Evolutionary conservation across 2,113 vertebrate genomes (phyloP).

Genomic region (Semnopithecus entellus): DNA sequence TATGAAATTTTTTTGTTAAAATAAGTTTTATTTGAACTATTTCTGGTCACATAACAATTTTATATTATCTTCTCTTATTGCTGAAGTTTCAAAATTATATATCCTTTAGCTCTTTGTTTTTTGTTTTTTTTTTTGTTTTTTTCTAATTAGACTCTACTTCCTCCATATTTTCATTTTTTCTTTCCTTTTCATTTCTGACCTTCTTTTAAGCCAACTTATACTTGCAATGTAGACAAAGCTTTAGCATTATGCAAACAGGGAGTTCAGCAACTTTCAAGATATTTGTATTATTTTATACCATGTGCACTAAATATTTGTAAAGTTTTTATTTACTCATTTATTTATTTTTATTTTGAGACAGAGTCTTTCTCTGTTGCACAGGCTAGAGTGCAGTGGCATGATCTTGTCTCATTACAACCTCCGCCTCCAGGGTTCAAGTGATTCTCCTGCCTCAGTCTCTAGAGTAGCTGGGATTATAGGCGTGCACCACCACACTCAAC

Average conservation of each 20-base stretch:
- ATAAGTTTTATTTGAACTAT: not conserved
- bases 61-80: not conserved
- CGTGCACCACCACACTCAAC: no score
- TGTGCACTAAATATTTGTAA: not conserved
- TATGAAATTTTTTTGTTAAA: not conserved
- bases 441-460: no score
- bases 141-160: not conserved
- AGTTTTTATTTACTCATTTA: no score
- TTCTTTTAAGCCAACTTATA: not conserved
- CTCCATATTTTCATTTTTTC: not conserved
- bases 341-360: no score
- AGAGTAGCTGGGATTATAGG: no score
- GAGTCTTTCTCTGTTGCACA: no score
- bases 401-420: no score
- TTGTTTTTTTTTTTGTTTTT: not conserved
- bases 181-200: not conserved
- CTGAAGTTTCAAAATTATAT: not conserved
- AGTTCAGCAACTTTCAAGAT: not conserved
- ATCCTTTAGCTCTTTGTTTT: not conserved
- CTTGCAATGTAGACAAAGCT: not conserved
- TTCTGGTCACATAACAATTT: not conserved
- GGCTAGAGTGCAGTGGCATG: no score
- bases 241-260: not conserved
- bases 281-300: not conserved
- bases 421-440: no score